A percentile compares a stretch with the other conserved stretches of the same genome.
These are phyloP conservation scores for Ellobius talpinus DNA, from an alignment of 2,113 vertebrate species.

Conservation along the genomic window DNA sequence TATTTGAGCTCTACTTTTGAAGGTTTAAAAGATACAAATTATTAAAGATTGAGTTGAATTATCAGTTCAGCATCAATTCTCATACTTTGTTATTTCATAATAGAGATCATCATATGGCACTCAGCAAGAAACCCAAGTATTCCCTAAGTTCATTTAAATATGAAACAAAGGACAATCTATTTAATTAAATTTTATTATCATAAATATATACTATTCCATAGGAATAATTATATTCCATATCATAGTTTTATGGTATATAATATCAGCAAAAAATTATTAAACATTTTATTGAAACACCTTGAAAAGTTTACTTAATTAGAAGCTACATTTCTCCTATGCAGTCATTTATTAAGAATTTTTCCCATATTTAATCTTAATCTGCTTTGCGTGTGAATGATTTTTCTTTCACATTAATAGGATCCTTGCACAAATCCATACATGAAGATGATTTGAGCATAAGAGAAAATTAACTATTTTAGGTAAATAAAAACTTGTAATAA, in stretches of 20 bases:
- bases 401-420: not conserved
- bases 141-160: not conserved
- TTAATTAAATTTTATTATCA: not conserved
- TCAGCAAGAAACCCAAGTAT: not conserved
- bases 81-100: not conserved
- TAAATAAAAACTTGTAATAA: not conserved
- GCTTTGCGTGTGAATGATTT: not conserved
- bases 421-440: not conserved
- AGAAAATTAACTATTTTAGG: not conserved
- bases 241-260: not conserved
- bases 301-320: not conserved
- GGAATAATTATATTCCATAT: not conserved
- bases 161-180: not conserved
- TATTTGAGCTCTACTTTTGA: not conserved
- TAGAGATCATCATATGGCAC: not conserved
- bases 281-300: not conserved
- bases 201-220: not conserved
- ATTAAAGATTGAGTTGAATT: not conserved
- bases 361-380: not conserved
- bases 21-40: not conserved
- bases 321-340: not conserved
- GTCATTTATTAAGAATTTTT: not conserved
- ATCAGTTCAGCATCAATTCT: not conserved
- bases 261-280: not conserved
- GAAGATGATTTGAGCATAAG: not conserved